A percentile compares a stretch with the other conserved stretches of the same genome.
Conservation (phyloP, 2,888 invertebrate genomes). For the Drosophila barbarae region DNA sequence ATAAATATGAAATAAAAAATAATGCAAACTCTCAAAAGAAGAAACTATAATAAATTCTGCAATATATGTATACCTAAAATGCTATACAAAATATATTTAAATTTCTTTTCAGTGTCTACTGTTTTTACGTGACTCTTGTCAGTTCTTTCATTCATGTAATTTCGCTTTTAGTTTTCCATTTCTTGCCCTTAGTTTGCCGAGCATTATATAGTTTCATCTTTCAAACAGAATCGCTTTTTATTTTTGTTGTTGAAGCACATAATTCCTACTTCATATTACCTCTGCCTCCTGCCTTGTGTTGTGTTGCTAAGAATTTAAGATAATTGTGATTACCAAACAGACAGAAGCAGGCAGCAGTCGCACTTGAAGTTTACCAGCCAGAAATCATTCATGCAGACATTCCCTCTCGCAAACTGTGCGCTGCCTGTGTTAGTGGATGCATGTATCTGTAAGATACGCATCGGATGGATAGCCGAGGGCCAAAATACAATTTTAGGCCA, state of each 20-base stretch:
- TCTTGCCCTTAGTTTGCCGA: conserved; percentile 5
- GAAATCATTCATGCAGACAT: conserved; percentile 59
- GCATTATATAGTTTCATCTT: conserved; percentile 33
- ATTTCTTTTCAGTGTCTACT: not conserved
- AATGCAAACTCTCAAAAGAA: too few relatives aligned
- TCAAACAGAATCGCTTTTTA: conserved; percentile 1
- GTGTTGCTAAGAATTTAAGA: conserved; percentile 55
- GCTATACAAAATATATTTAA: too few relatives aligned
- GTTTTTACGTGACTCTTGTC: conserved; percentile 9
- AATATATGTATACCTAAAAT: too few relatives aligned
- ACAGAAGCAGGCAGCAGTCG: conserved; percentile 35
- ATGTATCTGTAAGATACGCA: conserved; percentile 50
- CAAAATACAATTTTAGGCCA: conserved; percentile 16
- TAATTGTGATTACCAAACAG: conserved; percentile 65
- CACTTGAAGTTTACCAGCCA: conserved; percentile 33
- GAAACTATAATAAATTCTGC: too few relatives aligned
- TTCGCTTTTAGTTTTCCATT: conserved; percentile 48
- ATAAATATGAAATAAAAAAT: too few relatives aligned
- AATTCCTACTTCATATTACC: conserved; percentile 8
- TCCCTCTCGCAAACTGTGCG: conserved; percentile 15
- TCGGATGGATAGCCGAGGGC: conserved; percentile 28
- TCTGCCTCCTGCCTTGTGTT: not conserved
- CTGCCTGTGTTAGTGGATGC: conserved; percentile 15
- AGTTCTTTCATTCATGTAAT: conserved; percentile 58
- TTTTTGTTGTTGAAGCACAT: conserved; percentile 12